Percentiles rank a stretch among this genome's conserved stretches.
Evolutionary conservation across 2,797 vertebrate genomes (phyloP).

Genomic region (Heliangelus exortis): DNA sequence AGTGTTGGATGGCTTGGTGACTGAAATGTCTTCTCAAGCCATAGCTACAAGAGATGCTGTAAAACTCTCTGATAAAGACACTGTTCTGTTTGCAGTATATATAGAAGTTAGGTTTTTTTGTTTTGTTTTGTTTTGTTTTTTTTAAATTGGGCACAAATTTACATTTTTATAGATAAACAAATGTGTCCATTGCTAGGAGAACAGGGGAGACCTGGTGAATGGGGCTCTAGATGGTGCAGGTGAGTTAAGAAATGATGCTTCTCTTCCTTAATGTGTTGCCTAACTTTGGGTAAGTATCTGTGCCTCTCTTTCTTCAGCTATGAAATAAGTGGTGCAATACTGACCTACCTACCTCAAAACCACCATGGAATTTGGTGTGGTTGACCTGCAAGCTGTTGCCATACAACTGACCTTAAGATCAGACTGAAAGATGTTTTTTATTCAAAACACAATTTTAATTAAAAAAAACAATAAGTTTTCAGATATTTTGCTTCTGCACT

Average conservation of each 20-base stretch:
- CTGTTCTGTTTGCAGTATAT: not conserved
- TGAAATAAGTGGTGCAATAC: not conserved
- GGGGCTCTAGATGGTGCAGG: constrained; percentile 62
- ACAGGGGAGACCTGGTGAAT: not conserved
- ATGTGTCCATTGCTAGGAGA: not conserved
- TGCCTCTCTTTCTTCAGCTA: not conserved
- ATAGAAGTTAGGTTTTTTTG: not conserved
- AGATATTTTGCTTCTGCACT: not conserved
- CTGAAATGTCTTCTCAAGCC: not conserved
- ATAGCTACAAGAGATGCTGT: not conserved
- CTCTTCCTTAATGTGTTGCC: not conserved
- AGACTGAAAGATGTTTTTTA: not conserved
- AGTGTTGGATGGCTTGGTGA: rapidly evolving
- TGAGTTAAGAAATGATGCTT: constrained; percentile 26
- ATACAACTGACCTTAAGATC: not conserved
- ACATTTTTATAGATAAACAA: not conserved
- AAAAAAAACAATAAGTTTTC: not conserved
- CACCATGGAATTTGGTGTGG: not conserved
- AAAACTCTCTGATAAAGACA: not conserved
- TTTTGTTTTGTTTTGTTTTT: not conserved
- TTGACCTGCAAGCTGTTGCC: not conserved
- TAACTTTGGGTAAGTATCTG: not conserved
- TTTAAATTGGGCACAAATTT: not conserved
- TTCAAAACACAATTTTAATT: not conserved
- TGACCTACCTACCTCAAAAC: constrained; percentile 9